phyloP scores from a whole-genome alignment of 2,797 vertebrate species.

The Borostomias antarcticus region DNA sequence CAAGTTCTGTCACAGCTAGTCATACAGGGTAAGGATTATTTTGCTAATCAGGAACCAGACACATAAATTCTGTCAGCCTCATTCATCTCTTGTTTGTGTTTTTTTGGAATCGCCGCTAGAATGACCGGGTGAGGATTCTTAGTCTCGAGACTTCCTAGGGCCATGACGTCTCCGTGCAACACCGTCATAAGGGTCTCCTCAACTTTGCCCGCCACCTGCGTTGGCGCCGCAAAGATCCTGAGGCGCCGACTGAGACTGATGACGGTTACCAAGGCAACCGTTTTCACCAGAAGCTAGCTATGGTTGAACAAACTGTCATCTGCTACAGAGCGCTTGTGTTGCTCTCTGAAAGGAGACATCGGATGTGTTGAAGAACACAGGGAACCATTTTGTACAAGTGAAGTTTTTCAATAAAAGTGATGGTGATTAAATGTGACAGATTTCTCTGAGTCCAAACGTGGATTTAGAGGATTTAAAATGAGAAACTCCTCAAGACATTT shows the following conservation, averaged over 20 bases:
- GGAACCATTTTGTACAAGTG: background rate
- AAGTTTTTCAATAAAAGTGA: background rate
- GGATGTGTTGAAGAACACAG: background rate
- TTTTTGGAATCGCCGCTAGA: background rate
- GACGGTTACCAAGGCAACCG: conserved; percentile 53
- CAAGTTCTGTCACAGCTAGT: background rate
- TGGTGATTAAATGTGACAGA: no score
- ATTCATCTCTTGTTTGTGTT: background rate
- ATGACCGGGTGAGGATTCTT: background rate
- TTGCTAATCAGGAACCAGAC: background rate
- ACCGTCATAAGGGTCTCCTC: background rate
- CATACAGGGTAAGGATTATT: no score
- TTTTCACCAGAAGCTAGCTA: conserved; percentile 30
- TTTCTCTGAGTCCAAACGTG: no score
- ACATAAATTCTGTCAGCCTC: background rate
- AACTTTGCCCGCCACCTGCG: conserved; percentile 38
- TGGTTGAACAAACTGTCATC: conserved; percentile 28
- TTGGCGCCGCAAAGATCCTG: conserved; percentile 42
- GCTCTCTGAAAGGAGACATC: conserved; percentile 6
- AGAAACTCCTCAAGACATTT: no score
- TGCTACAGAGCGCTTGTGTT: conserved; percentile 21
- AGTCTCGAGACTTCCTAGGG: background rate
- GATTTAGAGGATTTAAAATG: no score
- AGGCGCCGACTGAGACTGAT: conserved; percentile 45
- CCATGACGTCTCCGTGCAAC: background rate